Percentiles rank a stretch among this genome's conserved stretches.
phyloP scores from a whole-genome alignment of 2,797 vertebrate species.

The Halcyon chelicuti region DNA sequence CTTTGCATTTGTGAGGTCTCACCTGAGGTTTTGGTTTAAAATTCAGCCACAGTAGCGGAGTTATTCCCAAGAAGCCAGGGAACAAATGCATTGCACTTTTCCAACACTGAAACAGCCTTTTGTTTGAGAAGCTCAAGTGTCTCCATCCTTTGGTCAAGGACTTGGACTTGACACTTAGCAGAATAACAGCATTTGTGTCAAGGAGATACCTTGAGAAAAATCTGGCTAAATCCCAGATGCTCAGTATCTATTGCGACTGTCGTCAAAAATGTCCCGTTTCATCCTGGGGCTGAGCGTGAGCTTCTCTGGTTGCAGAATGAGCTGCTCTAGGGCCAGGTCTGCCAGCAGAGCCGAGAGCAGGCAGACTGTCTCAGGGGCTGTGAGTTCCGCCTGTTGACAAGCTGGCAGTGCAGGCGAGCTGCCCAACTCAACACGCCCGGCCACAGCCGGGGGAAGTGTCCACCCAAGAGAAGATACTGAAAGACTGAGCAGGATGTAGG shows the following conservation, averaged over 20 bases:
- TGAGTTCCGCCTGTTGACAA: background rate
- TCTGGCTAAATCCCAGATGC: background rate
- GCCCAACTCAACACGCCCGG: background rate
- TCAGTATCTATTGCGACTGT: background rate
- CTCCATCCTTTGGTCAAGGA: background rate
- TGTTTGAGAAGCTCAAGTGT: background rate
- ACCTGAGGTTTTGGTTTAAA: background rate
- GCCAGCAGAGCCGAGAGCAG: background rate
- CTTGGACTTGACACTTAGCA: background rate
- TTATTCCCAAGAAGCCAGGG: background rate
- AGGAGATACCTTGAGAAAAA: background rate
- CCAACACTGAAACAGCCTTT: background rate
- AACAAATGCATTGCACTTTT: background rate
- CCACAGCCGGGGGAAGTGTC: background rate
- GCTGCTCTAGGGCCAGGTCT: background rate
- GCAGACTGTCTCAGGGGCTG: background rate
- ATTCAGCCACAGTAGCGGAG: background rate
- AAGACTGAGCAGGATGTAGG: background rate
- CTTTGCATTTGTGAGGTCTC: background rate
- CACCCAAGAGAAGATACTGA: background rate
- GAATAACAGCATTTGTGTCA: background rate
- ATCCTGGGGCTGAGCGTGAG: background rate
- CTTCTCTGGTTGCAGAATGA: background rate
- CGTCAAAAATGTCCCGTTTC: background rate
- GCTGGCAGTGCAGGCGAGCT: background rate